phyloP scores from a whole-genome alignment of 37 sponge, comb jelly and placozoan genomes.

The Chondrosia reniformis region DNA sequence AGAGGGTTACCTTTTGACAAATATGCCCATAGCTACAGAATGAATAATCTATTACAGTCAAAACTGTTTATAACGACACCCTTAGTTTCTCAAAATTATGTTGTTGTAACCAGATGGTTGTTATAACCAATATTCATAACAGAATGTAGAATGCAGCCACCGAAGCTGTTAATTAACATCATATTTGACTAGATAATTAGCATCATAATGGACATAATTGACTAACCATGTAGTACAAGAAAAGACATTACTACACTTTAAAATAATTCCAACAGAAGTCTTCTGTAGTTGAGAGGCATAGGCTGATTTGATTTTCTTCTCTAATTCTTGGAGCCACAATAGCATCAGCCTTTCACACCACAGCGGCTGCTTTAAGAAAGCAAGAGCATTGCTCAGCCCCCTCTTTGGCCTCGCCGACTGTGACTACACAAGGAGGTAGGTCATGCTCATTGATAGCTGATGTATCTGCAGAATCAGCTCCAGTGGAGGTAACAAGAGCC shows the following conservation, averaged over 20 bases:
- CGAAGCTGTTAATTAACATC: no score
- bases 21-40: no score
- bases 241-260: not conserved
- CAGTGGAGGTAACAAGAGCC: not conserved
- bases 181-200: no score
- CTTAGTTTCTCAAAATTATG: not conserved
- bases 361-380: not conserved
- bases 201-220: no score
- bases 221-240: not conserved
- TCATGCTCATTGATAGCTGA: not conserved
- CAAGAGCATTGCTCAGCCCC: not conserved
- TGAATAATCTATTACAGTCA: no score
- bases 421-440: not conserved
- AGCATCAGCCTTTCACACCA: not conserved
- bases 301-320: not conserved
- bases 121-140: not conserved
- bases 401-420: not conserved
- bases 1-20: no score
- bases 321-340: not conserved
- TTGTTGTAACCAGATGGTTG: not conserved
- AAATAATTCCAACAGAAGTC: not conserved
- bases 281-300: not conserved
- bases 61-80: conserved; percentile 1
- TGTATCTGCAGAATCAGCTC: not conserved
- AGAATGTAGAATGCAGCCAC: no score